Conservation (phyloP, 2,888 invertebrate genomes). For the Eilema depressum region DNA sequence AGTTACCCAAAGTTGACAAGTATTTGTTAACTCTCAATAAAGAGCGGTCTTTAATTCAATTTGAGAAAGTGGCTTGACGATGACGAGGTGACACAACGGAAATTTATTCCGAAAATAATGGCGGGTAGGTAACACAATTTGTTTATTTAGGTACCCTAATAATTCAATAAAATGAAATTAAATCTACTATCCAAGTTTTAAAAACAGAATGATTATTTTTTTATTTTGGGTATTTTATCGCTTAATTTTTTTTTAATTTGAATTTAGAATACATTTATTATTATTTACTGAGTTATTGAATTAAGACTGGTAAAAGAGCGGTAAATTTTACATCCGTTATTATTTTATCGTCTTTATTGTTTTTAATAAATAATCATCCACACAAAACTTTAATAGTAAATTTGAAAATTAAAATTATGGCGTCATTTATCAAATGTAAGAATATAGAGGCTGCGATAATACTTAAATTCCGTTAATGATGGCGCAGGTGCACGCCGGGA, state of each 20-base stretch:
- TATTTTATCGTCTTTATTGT: too few relatives aligned
- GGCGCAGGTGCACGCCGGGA: constrained; percentile 14
- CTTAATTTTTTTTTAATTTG: too few relatives aligned
- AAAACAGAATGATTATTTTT: too few relatives aligned
- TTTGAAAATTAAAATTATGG: too few relatives aligned
- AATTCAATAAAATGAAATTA: not conserved
- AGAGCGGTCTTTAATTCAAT: not conserved
- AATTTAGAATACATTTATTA: too few relatives aligned
- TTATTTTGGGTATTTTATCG: too few relatives aligned
- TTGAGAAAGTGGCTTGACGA: not conserved
- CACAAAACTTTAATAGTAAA: too few relatives aligned
- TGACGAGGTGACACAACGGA: not conserved
- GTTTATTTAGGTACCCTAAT: not conserved
- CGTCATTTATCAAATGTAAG: not conserved
- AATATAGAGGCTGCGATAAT: not conserved
- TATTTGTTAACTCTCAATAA: not conserved
- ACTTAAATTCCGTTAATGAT: constrained; percentile 22
- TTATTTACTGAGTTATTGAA: too few relatives aligned
- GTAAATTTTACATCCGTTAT: too few relatives aligned
- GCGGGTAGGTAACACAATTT: not conserved
- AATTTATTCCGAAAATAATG: constrained; percentile 1
- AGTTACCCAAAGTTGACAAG: not conserved
- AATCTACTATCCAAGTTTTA: too few relatives aligned
- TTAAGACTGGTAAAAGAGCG: too few relatives aligned
- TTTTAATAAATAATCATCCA: too few relatives aligned